phyloP scores from a whole-genome alignment of 2,888 invertebrate genomes.

The Cremastobaeus sp. region DNA sequence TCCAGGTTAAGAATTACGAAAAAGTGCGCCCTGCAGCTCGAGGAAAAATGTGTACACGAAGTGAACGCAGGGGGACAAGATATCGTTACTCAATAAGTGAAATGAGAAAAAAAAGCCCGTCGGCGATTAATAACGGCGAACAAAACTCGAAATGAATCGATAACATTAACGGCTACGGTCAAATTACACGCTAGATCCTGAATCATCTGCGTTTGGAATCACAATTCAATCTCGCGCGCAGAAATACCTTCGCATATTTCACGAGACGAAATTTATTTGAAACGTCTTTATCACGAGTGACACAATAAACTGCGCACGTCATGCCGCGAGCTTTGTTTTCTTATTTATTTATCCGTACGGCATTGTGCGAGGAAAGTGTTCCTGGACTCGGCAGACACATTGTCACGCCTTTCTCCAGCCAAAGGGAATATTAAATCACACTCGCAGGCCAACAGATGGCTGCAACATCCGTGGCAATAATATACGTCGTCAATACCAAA shows the following conservation, averaged over 20 bases:
- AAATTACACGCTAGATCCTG: constrained; percentile 15
- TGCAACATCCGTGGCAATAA: no score
- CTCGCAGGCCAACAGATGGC: constrained; percentile 28
- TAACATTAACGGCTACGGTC: constrained; percentile 3
- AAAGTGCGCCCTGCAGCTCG: no score
- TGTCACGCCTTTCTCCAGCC: constrained; percentile 69
- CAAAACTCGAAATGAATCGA: constrained; percentile 15
- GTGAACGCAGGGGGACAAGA: no score
- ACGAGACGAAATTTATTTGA: constrained; percentile 14
- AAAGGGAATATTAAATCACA: constrained; percentile 71
- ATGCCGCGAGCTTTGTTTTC: constrained; percentile 19
- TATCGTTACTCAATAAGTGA: no score
- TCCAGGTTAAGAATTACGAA: no score
- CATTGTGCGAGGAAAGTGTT: constrained; percentile 67
- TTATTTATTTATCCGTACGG: constrained; percentile 23
- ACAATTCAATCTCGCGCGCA: background rate
- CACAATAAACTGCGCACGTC: constrained; percentile 23
- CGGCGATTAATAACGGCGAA: constrained; percentile 6
- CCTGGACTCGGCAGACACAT: constrained; percentile 67
- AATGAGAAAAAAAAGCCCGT: constrained; percentile 6
- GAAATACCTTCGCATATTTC: constrained; percentile 7
- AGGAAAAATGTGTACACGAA: no score
- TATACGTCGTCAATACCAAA: no score
- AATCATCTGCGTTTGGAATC: constrained; percentile 6
- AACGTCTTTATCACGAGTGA: constrained; percentile 28